Evolutionary conservation across 1,140 invertebrate species (phyloP).

Genomic region (Drosophila melanica): DNA sequence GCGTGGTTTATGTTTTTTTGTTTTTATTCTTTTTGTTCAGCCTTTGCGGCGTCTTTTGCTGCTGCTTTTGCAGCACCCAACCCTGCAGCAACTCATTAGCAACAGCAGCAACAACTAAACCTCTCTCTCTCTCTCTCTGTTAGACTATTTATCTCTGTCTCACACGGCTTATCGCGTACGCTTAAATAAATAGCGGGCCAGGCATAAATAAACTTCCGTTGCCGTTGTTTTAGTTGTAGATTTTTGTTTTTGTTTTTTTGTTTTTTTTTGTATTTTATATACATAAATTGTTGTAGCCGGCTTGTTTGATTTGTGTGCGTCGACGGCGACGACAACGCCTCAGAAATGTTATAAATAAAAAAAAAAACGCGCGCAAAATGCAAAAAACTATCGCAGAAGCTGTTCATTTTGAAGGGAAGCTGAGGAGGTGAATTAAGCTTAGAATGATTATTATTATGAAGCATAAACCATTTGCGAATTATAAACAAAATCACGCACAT

Average conservation of each 20-base stretch:
- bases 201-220: conserved; percentile 82
- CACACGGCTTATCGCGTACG: conserved; percentile 65
- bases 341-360: background rate
- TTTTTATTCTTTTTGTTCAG: conserved; percentile 17
- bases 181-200: conserved; percentile 66
- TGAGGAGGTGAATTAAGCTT: background rate
- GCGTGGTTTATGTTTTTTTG: conserved; percentile 31
- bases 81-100: conserved; percentile 5
- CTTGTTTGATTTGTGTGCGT: conserved; percentile 64
- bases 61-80: background rate
- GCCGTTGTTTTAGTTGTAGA: conserved; percentile 37
- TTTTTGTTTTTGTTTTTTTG: conserved; percentile 36
- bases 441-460: too few species aligned
- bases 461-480: too few species aligned
- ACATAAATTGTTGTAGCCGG: conserved; percentile 30
- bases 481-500: too few species aligned
- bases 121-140: conserved; percentile 23
- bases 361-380: conserved; percentile 15
- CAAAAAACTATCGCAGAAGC: conserved; percentile 2
- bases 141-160: conserved; percentile 19
- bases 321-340: conserved; percentile 15
- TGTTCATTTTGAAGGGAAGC: conserved; percentile 4
- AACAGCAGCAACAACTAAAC: conserved; percentile 20
- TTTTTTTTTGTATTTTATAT: conserved; percentile 36
- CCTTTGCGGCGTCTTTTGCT: conserved; percentile 6